A percentile compares a stretch with the other conserved stretches of the same genome.
phyloP scores from a whole-genome alignment of 2,888 invertebrate species.

The Calameuta idolon region DNA sequence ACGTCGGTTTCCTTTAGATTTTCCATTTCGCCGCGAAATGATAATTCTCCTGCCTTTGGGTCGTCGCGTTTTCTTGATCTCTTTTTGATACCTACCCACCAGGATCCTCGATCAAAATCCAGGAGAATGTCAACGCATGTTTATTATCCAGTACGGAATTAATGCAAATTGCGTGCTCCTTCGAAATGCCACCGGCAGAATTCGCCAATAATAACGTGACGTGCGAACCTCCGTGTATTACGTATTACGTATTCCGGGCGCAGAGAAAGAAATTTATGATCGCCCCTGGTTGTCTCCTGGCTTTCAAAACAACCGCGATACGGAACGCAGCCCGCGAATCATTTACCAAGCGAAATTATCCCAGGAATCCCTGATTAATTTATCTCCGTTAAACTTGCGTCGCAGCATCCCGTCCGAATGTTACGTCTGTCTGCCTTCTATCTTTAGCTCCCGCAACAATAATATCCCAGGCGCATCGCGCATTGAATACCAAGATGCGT shows the following conservation, averaged over 20 bases:
- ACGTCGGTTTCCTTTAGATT: too few species aligned
- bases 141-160: slow-evolving; percentile 17
- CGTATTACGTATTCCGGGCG: slow-evolving; percentile 33
- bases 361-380: not conserved
- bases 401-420: too few species aligned
- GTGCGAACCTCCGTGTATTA: slow-evolving; percentile 19
- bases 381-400: not conserved
- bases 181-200: slow-evolving; percentile 22
- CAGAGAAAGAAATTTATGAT: slow-evolving; percentile 30
- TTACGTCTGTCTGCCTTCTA: too few species aligned
- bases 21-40: too few species aligned
- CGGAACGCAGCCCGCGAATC: not conserved
- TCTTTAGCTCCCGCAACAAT: too few species aligned
- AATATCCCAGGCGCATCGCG: too few species aligned
- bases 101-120: not conserved
- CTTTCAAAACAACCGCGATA: not conserved
- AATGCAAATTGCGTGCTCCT: slow-evolving; percentile 23
- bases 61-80: too few species aligned
- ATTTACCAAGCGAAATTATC: not conserved
- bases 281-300: slow-evolving; percentile 20
- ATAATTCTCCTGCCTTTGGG: too few species aligned
- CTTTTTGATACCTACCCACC: too few species aligned
- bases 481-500: too few species aligned
- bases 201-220: slow-evolving; percentile 12
- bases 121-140: slow-evolving; percentile 19